phyloP scores from a whole-genome alignment of 2,888 invertebrate genomes.

The Lathronympha strigana region DNA sequence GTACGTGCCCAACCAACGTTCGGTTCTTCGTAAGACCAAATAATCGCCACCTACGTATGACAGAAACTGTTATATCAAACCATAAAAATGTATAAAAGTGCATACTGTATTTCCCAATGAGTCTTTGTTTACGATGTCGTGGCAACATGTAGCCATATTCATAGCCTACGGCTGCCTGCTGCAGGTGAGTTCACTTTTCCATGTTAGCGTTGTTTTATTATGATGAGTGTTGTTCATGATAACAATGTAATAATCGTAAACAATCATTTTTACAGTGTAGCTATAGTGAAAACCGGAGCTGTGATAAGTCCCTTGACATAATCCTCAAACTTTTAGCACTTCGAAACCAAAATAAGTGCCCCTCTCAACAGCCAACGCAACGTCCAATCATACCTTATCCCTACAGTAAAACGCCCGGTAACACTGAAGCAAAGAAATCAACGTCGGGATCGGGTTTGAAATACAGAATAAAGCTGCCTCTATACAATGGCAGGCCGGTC shows the following conservation, averaged over 20 bases:
- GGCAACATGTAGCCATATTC: slow-evolving; percentile 51
- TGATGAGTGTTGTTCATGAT: neutral
- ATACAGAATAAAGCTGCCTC: slow-evolving; percentile 10
- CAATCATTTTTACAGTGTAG: slow-evolving; percentile 15
- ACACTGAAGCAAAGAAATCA: slow-evolving; percentile 3
- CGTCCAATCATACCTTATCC: slow-evolving; percentile 7
- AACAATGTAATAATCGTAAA: neutral
- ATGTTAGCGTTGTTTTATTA: neutral
- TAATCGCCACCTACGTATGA: slow-evolving; percentile 46
- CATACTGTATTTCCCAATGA: slow-evolving; percentile 36
- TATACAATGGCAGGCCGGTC: neutral
- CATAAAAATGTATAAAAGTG: slow-evolving; percentile 59
- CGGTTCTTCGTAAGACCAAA: slow-evolving; percentile 2
- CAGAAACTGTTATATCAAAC: slow-evolving; percentile 57
- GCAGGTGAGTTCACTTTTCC: slow-evolving; percentile 57
- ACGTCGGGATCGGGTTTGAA: neutral
- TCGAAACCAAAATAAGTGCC: slow-evolving; percentile 1
- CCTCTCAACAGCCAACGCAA: neutral
- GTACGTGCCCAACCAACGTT: slow-evolving; percentile 20
- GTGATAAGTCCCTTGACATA: slow-evolving; percentile 1
- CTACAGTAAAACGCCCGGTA: slow-evolving; percentile 4
- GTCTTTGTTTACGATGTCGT: slow-evolving; percentile 59
- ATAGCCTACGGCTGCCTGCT: slow-evolving; percentile 54
- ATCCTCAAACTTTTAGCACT: slow-evolving; percentile 5
- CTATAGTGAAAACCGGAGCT: slow-evolving; percentile 17